Evolutionary conservation across 2,113 vertebrate genomes (phyloP).

Genomic region (Crotalus tigris): DNA sequence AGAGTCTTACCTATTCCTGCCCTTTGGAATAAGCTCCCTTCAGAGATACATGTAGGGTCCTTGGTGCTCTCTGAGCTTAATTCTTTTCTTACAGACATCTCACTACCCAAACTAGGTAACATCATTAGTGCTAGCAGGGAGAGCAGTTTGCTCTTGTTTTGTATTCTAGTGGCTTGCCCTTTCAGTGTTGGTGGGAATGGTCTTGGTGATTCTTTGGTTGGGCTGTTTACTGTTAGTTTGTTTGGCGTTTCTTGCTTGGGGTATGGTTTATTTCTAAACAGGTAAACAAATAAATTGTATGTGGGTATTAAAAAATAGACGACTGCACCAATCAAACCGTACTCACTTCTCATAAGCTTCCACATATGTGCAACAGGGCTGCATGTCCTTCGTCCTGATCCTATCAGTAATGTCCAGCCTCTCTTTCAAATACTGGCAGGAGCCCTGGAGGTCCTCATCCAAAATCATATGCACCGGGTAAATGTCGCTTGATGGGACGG

Average conservation of each 20-base stretch:
- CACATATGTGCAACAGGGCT: conserved; percentile 64
- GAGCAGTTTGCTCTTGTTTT: background rate
- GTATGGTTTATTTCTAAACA: background rate
- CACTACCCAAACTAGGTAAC: background rate
- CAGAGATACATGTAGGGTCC: background rate
- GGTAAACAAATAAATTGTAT: background rate
- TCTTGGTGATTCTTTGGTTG: background rate
- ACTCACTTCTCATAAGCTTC: conserved; percentile 80
- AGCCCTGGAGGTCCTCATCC: conserved; percentile 87
- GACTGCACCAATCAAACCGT: background rate
- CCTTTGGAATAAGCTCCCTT: background rate
- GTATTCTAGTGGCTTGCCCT: background rate
- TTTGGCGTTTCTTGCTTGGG: background rate
- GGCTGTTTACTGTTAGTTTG: background rate
- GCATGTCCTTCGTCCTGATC: conserved; percentile 72
- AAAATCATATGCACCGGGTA: conserved; percentile 83
- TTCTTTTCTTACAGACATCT: background rate
- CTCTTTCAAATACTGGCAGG: conserved; percentile 81
- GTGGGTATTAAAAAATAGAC: background rate
- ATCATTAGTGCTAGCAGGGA: background rate
- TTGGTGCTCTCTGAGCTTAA: background rate
- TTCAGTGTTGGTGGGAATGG: background rate
- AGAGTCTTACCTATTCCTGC: background rate
- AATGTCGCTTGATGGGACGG: conserved; percentile 66
- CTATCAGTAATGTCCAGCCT: conserved; percentile 77